Percentiles rank a stretch among this genome's conserved stretches.
phyloP scores from a whole-genome alignment of 2,888 invertebrate species.

The Trissoscelio sp. region DNA sequence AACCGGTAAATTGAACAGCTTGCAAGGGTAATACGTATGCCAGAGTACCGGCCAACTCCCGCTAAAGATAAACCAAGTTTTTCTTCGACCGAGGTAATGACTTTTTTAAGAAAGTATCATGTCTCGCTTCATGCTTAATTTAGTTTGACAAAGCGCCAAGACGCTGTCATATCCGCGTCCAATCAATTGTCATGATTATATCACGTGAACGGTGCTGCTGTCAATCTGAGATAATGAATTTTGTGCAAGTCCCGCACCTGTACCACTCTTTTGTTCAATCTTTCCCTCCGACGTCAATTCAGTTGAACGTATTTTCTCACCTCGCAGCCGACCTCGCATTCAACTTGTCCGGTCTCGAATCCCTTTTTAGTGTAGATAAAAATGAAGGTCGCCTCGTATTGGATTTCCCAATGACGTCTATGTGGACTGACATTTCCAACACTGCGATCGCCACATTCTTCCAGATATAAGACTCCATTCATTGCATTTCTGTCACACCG shows the following conservation, averaged over 20 bases:
- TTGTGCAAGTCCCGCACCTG: constrained; percentile 39
- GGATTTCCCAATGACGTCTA: constrained; percentile 68
- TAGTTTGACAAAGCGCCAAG: constrained; percentile 31
- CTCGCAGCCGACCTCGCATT: constrained; percentile 48
- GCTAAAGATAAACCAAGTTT: constrained; percentile 71
- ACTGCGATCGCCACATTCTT: constrained; percentile 72
- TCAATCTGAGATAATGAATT: constrained; percentile 45
- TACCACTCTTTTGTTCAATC: constrained; percentile 45
- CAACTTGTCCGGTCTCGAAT: constrained; percentile 62
- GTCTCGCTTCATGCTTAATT: constrained; percentile 50
- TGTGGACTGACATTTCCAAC: constrained; percentile 71
- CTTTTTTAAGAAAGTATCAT: constrained; percentile 39
- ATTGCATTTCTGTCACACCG: constrained; percentile 66
- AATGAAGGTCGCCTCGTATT: constrained; percentile 69
- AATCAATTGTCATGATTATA: constrained; percentile 5
- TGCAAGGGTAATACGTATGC: constrained; percentile 72
- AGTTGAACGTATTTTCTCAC: constrained; percentile 52
- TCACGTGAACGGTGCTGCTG: neutral
- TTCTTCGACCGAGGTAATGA: constrained; percentile 34
- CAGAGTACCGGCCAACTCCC: constrained; percentile 49
- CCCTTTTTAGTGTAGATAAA: constrained; percentile 63
- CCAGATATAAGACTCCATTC: constrained; percentile 69
- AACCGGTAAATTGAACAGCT: constrained; percentile 77
- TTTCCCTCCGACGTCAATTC: constrained; percentile 48
- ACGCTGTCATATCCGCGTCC: constrained; percentile 7